These are phyloP conservation scores for Dasysyrphus tricinctus DNA, from an alignment of 2,888 invertebrate species.

Conservation along the genomic window DNA sequence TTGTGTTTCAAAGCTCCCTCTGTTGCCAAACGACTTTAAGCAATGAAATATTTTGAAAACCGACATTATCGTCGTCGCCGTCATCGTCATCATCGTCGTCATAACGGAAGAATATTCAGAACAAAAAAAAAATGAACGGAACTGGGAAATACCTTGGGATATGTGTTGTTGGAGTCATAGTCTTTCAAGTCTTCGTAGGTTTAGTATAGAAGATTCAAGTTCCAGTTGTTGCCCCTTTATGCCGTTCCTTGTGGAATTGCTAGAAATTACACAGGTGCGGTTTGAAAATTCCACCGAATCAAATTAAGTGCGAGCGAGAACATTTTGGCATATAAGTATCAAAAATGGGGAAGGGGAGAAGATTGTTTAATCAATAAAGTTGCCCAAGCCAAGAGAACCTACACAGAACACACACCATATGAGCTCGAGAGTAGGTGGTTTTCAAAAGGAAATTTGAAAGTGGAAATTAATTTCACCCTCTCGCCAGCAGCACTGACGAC, in stretches of 20 bases:
- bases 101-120: slow-evolving; percentile 14
- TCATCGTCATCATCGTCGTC: slow-evolving; percentile 36
- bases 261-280: slow-evolving; percentile 69
- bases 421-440: slow-evolving; percentile 19
- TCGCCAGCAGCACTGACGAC: not conserved
- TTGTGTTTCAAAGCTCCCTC: slow-evolving; percentile 41
- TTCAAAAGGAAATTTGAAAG: not conserved
- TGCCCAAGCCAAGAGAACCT: slow-evolving; percentile 1
- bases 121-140: slow-evolving; percentile 14
- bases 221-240: slow-evolving; percentile 65
- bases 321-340: slow-evolving; percentile 50
- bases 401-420: no score
- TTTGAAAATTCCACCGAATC: slow-evolving; percentile 63
- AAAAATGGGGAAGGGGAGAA: not conserved
- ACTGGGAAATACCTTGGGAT: slow-evolving; percentile 49
- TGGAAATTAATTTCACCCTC: slow-evolving; percentile 53
- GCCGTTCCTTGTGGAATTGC: slow-evolving; percentile 68
- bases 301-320: slow-evolving; percentile 70
- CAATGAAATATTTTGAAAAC: slow-evolving; percentile 67
- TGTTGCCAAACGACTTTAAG: slow-evolving; percentile 63
- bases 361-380: slow-evolving; percentile 73
- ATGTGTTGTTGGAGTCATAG: slow-evolving; percentile 45
- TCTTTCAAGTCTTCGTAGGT: not conserved
- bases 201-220: slow-evolving; percentile 4
- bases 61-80: slow-evolving; percentile 60